Base-by-base conservation (phyloP, 1,140 invertebrate genomes). In the Archegozetes longisetosus region DNA sequence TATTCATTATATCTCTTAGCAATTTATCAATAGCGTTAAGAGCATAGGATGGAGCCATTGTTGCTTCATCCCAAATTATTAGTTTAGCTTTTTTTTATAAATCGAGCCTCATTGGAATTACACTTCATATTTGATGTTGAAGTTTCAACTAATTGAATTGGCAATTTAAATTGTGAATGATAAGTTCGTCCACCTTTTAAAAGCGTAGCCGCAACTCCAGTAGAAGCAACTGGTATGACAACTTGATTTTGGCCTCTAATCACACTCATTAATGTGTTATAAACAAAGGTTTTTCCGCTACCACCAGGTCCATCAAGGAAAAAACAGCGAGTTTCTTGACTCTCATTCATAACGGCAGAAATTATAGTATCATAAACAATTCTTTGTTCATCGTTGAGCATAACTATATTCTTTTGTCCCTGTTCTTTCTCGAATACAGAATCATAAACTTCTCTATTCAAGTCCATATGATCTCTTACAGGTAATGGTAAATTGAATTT, bases 151-250 rank as follows among this genome's bases (percentile, higher is more conserved):
- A n/a, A n/a, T n/a, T n/a, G n/a, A n/a, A n/a, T n/a, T n/a, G n/a
- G n/a, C n/a, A n/a, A n/a, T n/a, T n/a, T n/a, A n/a, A n/a, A n/a
- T n/a, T n/a, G n/a, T n/a, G n/a, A n/a, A n/a, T n/a, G n/a, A n/a
- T n/a, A n/a, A n/a, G n/a, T n/a, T n/a, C n/a, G n/a, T n/a, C n/a
- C n/a, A n/a, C n/a, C n/a, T n/a, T n/a, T n/a, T n/a, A n/a, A n/a
- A n/a, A n/a, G n/a, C n/a, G n/a, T n/a, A n/a, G 76, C 74, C 20
- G 77, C 76, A 53, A 80, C 78, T 58, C 75, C 76, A 28, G 76
- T 78, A 50, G 72, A 76, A 55, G 76, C 76, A 46, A 76, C 64
- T 3, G 73, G 72, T 13, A 77, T 49, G 25, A 72, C 70, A 59
- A 72, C 70, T 22, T 68, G 55, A 26, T 64, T 59, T 27, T 64